These are phyloP conservation scores for Rhynchophorus ferrugineus DNA, from an alignment of 1,140 invertebrate species.

Conservation along the genomic window DNA sequence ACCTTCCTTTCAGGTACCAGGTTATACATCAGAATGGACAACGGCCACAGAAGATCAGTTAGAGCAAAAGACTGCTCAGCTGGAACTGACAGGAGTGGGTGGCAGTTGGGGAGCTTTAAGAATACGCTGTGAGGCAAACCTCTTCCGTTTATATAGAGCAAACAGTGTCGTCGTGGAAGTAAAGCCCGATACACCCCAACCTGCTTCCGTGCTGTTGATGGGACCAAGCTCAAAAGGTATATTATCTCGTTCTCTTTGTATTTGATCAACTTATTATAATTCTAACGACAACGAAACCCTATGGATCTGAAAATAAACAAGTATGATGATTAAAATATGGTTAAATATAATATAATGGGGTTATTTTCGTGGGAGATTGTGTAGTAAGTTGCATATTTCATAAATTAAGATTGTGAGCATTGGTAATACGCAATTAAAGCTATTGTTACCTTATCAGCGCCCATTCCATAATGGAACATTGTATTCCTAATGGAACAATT, in stretches of 20 bases:
- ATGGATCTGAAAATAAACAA: too few relatives aligned
- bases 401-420: too few relatives aligned
- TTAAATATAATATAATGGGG: too few relatives aligned
- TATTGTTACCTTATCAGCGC: not conserved
- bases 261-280: too few relatives aligned
- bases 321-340: too few relatives aligned
- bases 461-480: not conserved
- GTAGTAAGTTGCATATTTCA: too few relatives aligned
- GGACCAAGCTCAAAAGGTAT: constrained; percentile 30
- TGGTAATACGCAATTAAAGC: not conserved
- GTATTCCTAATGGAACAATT: not conserved
- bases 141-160: constrained; percentile 36
- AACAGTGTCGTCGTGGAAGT: constrained; percentile 37
- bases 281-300: too few relatives aligned
- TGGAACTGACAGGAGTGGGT: constrained; percentile 36
- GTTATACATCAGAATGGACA: constrained; percentile 35
- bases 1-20: constrained; percentile 33
- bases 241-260: too few relatives aligned
- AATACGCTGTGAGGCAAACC: constrained; percentile 34
- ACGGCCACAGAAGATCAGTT: constrained; percentile 28
- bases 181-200: constrained; percentile 36
- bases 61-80: constrained; percentile 33
- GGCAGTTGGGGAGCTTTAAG: constrained; percentile 36
- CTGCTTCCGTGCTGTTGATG: constrained; percentile 36
- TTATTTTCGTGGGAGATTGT: too few relatives aligned